Evolutionary conservation across 2,888 invertebrate species (phyloP), one percentile per base, ranked within the genome.

Genomic region (Liodrosophila aerea): DNA sequence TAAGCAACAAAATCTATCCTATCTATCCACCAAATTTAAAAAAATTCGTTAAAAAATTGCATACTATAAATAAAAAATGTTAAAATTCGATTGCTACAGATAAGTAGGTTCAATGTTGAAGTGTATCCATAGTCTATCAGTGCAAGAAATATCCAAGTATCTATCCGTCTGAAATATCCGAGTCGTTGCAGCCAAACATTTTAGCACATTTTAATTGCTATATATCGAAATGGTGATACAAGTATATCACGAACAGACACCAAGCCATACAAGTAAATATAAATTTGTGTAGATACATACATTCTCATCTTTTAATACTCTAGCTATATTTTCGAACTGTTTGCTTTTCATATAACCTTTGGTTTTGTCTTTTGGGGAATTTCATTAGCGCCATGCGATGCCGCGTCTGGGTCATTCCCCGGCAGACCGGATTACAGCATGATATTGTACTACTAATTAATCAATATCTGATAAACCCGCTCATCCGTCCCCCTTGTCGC

Each of bases 151-250:
- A n/a, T n/a, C 3, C 22, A 22, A 22, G 3, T 2, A 2, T 22
- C 3, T 51, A 40, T 7, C 56, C 57, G 53, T 54, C 70, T 64
- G 54, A 77, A 62, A 71, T 68, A 64, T 75, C 62, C 52, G 77
- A 81, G 64, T 54, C 43, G 41, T 66, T 73, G 62, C 67, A 71
- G 62, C 37, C 74, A 83, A 85, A 80, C 73, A 75, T 85, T 81
- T 78, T 76, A 78, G 81, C 74, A 64, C 74, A 22, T 58, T 68
- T 80, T 78, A 75, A 75, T 71, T 73, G 70, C 29, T 75, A 68
- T 73, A 69, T 77, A 64, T 30, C 30, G 41, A 33, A 12, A 47
- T 4, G 63, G 31, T 11, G 29, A 49, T 27, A 37, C 9, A 27
- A 4, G 37, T 30, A 16, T 40, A 15, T 13, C n/a, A 12, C 15